phyloP scores from a whole-genome alignment of 2,113 vertebrate genomes.

The Chaetops frenatus region DNA sequence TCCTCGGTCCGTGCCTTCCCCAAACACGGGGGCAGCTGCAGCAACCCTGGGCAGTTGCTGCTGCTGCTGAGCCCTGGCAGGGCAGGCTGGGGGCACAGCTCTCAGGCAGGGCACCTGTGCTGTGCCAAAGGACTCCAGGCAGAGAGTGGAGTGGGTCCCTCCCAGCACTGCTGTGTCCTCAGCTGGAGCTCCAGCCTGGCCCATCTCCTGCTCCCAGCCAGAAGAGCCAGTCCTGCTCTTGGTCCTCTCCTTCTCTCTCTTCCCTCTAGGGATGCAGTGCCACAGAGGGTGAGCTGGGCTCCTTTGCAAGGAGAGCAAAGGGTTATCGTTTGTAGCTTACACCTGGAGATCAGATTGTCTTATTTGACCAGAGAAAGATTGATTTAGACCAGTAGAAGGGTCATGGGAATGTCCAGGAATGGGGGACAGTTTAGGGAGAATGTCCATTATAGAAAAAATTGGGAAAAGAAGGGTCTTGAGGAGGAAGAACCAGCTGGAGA shows the following conservation, averaged over 20 bases:
- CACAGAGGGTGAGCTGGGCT: neutral
- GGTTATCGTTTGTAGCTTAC: neutral
- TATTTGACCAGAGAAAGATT: neutral
- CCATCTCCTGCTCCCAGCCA: neutral
- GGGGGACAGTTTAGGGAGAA: neutral
- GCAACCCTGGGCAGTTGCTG: neutral
- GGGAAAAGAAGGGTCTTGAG: neutral
- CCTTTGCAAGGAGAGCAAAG: neutral
- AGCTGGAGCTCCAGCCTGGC: too few relatives aligned
- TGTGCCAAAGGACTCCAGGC: neutral
- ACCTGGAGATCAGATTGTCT: neutral
- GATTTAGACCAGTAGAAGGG: neutral
- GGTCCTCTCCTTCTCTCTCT: neutral
- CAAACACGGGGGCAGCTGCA: neutral
- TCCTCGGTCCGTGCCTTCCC: neutral
- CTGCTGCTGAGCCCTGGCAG: neutral
- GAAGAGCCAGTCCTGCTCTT: neutral
- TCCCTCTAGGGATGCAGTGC: fast-evolving
- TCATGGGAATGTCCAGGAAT: neutral
- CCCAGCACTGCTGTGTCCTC: neutral
- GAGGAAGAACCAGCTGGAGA: neutral
- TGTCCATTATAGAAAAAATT: neutral
- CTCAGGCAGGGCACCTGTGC: fast-evolving
- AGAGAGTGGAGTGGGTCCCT: too few relatives aligned
- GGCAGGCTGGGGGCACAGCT: neutral